Base-by-base conservation (phyloP, 1,140 invertebrate genomes). In the Drosophila parabipectinata region DNA sequence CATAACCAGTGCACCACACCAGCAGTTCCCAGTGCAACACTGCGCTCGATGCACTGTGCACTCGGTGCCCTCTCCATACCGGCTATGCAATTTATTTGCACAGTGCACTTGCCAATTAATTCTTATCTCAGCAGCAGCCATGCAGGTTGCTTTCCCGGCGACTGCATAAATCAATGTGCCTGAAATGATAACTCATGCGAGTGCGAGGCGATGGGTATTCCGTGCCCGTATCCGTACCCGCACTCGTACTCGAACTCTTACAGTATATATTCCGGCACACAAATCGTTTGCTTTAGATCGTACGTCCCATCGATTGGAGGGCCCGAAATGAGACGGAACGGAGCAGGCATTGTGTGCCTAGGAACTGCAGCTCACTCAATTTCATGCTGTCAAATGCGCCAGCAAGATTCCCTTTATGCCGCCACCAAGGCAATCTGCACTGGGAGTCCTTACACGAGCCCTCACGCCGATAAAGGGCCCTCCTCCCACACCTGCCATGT, bases 51-150 rank as follows among this genome's bases (percentile, higher is more conserved):
- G 44, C 44, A 47, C 34, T 37, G 34, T 47, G 44, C 28, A 51
- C 32, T 28, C 24, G 5, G 6, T 14, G n/a, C 41, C 14, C 37
- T 37, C 26, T 18, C 18, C 21, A 32, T 39, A 41, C 41, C 45
- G 51, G 34, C 72, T 53, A 61, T 84, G 82, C 79, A 83, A 88
- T 85, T 85, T 85, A 87, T 87, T 82, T 82, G 83, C 75, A 56
- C 75, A 88, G 71, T 83, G 83, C 83, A 87, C 83, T 87, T 87
- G 83, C 82, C 82, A 87, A 87, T 87, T 88, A 87, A 88, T 88
- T 87, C 75, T 87, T 85, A 85, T 85, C 82, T 87, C 69, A 78
- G 78, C 82, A 79, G 78, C 82, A 79, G 78, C 69, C 83, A 88
- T 75, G 78, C 83, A 72, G 82, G 69, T 72, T 72, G 71, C 78